A percentile compares a stretch with the other conserved stretches of the same genome.
Evolutionary conservation across 2,888 invertebrate genomes (phyloP).

Genomic region (Zelleria hepariella): DNA sequence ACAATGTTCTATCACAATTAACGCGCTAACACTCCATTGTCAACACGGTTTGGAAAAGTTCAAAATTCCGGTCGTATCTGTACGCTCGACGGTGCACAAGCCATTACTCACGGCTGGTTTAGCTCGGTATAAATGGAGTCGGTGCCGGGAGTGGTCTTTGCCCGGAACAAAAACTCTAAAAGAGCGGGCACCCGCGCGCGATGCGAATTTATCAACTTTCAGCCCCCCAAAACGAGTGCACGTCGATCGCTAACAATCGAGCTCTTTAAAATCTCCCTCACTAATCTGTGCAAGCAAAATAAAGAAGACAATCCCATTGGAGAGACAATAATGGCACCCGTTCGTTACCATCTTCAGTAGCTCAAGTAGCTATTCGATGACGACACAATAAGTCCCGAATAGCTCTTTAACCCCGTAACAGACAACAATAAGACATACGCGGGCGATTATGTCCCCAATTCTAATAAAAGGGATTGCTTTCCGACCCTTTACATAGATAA

Average conservation of each 20-base stretch:
- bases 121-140: slow-evolving; percentile 35
- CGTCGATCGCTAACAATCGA: not conserved
- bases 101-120: slow-evolving; percentile 35
- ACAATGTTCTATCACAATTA: no score
- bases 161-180: slow-evolving; percentile 34
- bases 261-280: not conserved
- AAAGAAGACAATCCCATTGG: slow-evolving; percentile 8
- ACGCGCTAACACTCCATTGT: slow-evolving; percentile 4
- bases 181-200: slow-evolving; percentile 17
- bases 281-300: slow-evolving; percentile 13
- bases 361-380: slow-evolving; percentile 31
- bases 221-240: slow-evolving; percentile 8
- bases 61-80: slow-evolving; percentile 19
- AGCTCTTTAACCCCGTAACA: slow-evolving; percentile 37
- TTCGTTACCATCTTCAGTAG: slow-evolving; percentile 27
- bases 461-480: slow-evolving; percentile 60
- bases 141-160: slow-evolving; percentile 32
- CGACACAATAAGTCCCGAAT: slow-evolving; percentile 43
- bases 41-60: slow-evolving; percentile 6
- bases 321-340: slow-evolving; percentile 15
- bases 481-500: slow-evolving; percentile 62
- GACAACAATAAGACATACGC: slow-evolving; percentile 55
- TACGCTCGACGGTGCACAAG: slow-evolving; percentile 20
- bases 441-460: slow-evolving; percentile 53
- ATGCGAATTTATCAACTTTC: slow-evolving; percentile 19